Evolutionary conservation across 2,888 invertebrate species (phyloP), one percentile per base, ranked within the genome.

Genomic region (Volucella zonaria): DNA sequence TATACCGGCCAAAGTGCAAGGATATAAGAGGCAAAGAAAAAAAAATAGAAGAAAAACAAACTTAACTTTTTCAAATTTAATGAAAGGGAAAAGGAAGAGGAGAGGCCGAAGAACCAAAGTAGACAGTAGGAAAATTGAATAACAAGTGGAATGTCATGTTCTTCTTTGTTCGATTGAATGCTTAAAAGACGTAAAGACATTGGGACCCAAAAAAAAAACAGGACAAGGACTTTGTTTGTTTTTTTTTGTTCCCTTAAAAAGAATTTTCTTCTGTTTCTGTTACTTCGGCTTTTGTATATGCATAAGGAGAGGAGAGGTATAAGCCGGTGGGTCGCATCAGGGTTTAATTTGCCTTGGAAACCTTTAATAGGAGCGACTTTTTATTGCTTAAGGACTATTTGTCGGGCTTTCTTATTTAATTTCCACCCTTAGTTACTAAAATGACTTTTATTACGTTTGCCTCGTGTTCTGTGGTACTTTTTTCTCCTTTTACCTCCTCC

Each of bases 381-480:
- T 81, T 62, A 85, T 77, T 76, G 76, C 76, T 81, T 62, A 68
- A 85, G 76, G 81, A 85, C 85, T 77, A 81, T 81, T 85, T 81
- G 81, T 51, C 61, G 80, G 80, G 67, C 64, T 66, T 73, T 77
- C 81, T 81, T 85, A 85, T 85, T 85, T 81, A 81, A 85, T 81
- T 85, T 73, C 70, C 71, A 59, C 73, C 76, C 59, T 68, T 64
- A 85, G 71, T 76, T 73, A 68, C 76, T 75, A 67, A 77, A 85
- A 81, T 73, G 75, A 81, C 81, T 85, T 85, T 85, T 85, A 81
- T 85, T 85, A 77, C 85, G 52, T 81, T 85, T 81, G 73, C 66
- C 47, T 71, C 51, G 73, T 77, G 75, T 71, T 66, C 71, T 49
- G 31, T n/a, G 8, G 14, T 23, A 12, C 23, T 43, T 40, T 61